A percentile compares a stretch with the other conserved stretches of the same genome.
Conservation (phyloP, 2,113 vertebrate species). For the Sterna hirundo region DNA sequence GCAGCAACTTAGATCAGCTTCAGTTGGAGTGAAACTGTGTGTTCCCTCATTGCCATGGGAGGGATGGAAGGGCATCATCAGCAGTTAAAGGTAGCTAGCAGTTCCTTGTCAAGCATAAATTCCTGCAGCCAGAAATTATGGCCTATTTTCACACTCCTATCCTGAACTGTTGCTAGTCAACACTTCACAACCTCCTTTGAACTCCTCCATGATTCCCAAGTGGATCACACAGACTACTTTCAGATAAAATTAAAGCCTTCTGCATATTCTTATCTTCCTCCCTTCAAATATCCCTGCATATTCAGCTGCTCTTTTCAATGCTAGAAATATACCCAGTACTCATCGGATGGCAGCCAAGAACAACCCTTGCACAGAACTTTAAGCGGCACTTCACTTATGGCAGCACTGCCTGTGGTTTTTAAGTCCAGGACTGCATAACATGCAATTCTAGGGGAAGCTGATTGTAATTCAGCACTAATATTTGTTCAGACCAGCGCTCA, state of each 20-base stretch:
- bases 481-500: neutral
- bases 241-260: constrained; percentile 28
- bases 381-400: neutral
- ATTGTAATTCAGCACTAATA: neutral
- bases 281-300: constrained; percentile 14
- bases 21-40: neutral
- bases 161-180: constrained; percentile 13
- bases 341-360: constrained; percentile 23
- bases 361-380: neutral
- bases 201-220: constrained; percentile 32
- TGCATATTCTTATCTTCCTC: constrained; percentile 23
- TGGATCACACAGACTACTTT: neutral
- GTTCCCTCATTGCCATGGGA: neutral
- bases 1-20: neutral
- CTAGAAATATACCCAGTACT: constrained; percentile 22
- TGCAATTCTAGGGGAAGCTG: neutral
- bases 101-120: neutral
- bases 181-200: constrained; percentile 36
- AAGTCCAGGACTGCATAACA: neutral
- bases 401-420: neutral
- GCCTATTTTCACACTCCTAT: constrained; percentile 21
- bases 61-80: neutral
- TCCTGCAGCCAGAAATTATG: constrained; percentile 5
- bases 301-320: neutral
- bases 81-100: neutral